These are phyloP conservation scores for Rhizoglyphus robini DNA, from an alignment of 1,140 invertebrate species.

Conservation along the genomic window DNA sequence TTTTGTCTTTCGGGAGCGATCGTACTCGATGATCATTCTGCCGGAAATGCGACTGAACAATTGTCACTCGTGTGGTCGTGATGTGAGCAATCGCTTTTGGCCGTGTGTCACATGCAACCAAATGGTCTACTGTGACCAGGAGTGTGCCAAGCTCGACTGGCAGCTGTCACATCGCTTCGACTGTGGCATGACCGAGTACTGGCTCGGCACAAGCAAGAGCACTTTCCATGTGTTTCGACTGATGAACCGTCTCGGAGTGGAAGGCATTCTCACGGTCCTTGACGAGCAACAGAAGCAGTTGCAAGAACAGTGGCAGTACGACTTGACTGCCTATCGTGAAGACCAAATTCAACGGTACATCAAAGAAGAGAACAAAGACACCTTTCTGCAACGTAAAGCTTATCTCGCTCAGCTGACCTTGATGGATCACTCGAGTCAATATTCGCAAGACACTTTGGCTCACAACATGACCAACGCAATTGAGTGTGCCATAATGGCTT, in stretches of 20 bases:
- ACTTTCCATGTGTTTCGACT: neutral
- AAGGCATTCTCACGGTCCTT: neutral
- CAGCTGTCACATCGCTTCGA: neutral
- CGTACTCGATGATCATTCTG: neutral
- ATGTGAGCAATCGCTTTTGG: neutral
- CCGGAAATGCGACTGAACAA: neutral
- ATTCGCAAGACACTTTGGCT: neutral
- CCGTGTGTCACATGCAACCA: neutral
- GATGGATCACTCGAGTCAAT: neutral
- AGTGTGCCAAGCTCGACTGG: neutral
- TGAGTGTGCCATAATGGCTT: neutral
- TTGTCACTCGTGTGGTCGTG: neutral
- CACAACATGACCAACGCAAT: neutral
- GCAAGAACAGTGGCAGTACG: neutral
- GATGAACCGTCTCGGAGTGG: neutral
- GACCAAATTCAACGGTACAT: neutral
- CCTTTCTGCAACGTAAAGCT: neutral
- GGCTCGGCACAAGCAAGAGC: neutral
- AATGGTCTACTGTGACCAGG: neutral
- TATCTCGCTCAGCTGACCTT: neutral
- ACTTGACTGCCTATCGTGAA: neutral
- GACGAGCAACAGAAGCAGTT: neutral
- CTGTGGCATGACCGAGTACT: neutral
- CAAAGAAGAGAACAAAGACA: neutral
- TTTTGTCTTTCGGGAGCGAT: neutral